These are phyloP conservation scores for Beroe forskalii DNA, from an alignment of 37 sponge, comb jelly and placozoan species.

Conservation along the genomic window DNA sequence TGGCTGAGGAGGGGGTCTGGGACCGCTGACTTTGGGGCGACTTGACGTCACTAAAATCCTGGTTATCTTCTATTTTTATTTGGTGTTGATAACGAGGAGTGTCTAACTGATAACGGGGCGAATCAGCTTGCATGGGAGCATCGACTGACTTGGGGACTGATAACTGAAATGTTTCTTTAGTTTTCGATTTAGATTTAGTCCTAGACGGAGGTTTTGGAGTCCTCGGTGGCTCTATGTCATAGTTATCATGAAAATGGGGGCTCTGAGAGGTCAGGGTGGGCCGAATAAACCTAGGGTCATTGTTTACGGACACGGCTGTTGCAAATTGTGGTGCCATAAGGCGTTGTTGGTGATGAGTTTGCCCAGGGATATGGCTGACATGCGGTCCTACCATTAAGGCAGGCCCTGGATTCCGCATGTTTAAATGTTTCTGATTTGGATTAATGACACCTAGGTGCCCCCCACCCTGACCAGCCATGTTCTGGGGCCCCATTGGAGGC, in stretches of 20 bases:
- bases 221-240: slow-evolving; percentile 65
- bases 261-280: slow-evolving; percentile 42
- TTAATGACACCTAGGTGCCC: slow-evolving; percentile 34
- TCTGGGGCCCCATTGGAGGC: neutral
- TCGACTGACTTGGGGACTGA: neutral
- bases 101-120: slow-evolving; percentile 57
- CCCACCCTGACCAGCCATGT: slow-evolving; percentile 36
- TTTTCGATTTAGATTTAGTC: slow-evolving; percentile 28
- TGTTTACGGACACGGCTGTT: slow-evolving; percentile 46
- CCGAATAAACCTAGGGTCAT: slow-evolving; percentile 52
- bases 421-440: slow-evolving; percentile 49
- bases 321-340: slow-evolving; percentile 57
- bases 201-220: slow-evolving; percentile 29
- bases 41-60: slow-evolving; percentile 57
- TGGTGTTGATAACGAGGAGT: slow-evolving; percentile 63
- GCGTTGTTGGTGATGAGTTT: slow-evolving; percentile 44
- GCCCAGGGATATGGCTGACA: slow-evolving; percentile 54
- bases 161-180: slow-evolving; percentile 29
- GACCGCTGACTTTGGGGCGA: slow-evolving; percentile 55
- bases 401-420: slow-evolving; percentile 65
- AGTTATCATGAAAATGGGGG: slow-evolving; percentile 64
- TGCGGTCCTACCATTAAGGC: slow-evolving; percentile 40
- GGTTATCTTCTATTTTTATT: slow-evolving; percentile 52
- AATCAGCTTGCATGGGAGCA: slow-evolving; percentile 33
- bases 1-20: slow-evolving; percentile 34